Conservation (phyloP, 64 coral and sea anemone species). For the Montipora sp. region DNA sequence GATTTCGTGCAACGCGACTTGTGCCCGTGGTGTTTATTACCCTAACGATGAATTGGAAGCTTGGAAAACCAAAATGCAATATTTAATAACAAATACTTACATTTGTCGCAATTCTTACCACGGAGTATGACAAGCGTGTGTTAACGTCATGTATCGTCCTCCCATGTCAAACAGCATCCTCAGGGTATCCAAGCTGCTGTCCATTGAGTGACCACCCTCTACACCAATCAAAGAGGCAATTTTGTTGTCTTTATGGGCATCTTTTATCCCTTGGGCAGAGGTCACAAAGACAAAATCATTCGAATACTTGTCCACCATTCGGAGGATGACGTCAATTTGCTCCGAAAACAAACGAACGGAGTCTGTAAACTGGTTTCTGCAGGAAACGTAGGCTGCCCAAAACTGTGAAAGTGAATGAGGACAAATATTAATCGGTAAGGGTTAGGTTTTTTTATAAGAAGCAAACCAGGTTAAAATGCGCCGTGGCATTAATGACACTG, state of each 20-base stretch:
- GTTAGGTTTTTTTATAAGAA: neutral
- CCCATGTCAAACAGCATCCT: slow-evolving; percentile 89
- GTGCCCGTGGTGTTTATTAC: too few relatives aligned
- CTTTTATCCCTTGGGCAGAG: slow-evolving; percentile 66
- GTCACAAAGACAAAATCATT: slow-evolving; percentile 64
- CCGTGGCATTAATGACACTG: too few relatives aligned
- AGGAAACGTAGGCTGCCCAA: slow-evolving; percentile 81
- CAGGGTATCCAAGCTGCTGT: slow-evolving; percentile 82
- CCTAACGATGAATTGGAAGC: too few relatives aligned
- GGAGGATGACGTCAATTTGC: slow-evolving; percentile 74
- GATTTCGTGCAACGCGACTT: too few relatives aligned
- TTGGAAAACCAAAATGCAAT: too few relatives aligned
- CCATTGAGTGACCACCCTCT: slow-evolving; percentile 81
- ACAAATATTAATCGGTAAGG: neutral
- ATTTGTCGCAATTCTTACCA: slow-evolving; percentile 51
- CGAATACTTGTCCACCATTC: slow-evolving; percentile 73
- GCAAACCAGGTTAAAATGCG: too few relatives aligned
- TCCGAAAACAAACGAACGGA: slow-evolving; percentile 76
- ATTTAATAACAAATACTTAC: too few relatives aligned
- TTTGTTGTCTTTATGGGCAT: slow-evolving; percentile 60
- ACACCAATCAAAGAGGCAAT: slow-evolving; percentile 81
- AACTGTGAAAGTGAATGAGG: slow-evolving; percentile 47
- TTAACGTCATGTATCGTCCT: slow-evolving; percentile 86
- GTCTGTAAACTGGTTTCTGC: slow-evolving; percentile 83
- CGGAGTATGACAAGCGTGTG: slow-evolving; percentile 83